Evolutionary conservation across 2,888 invertebrate species (phyloP).

Genomic region (Brachylomia viminalis): DNA sequence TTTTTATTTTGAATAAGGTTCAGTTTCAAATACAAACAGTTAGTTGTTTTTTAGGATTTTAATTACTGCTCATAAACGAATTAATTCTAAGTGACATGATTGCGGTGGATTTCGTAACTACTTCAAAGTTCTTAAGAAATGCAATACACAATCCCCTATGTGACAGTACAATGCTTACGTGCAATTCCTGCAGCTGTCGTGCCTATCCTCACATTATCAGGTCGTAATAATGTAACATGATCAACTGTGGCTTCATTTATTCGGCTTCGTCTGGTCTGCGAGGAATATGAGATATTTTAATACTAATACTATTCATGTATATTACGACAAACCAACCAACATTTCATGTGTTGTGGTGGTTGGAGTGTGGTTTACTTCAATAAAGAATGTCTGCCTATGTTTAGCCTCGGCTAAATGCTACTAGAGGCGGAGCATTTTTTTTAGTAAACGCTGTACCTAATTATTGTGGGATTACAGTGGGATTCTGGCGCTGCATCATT

Average conservation of each 20-base stretch:
- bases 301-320: not conserved
- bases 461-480: not conserved
- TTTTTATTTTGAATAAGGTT: too few relatives aligned
- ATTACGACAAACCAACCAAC: not conserved
- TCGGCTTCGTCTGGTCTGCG: conserved; percentile 49
- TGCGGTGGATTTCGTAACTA: not conserved
- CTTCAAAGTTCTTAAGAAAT: not conserved
- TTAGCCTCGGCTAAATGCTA: not conserved
- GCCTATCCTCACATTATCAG: conserved; percentile 5
- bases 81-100: not conserved
- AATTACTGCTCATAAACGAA: not conserved
- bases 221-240: conserved; percentile 38
- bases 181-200: conserved; percentile 9
- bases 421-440: not conserved
- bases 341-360: not conserved
- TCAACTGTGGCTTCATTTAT: conserved; percentile 18
- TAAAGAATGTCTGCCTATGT: not conserved
- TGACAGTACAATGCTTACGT: not conserved
- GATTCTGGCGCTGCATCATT: not conserved
- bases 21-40: not conserved
- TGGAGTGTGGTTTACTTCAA: not conserved
- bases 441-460: not conserved
- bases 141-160: not conserved
- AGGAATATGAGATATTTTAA: conserved; percentile 13
- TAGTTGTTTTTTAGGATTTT: too few relatives aligned